Base-by-base conservation (phyloP, 1,140 invertebrate genomes). In the Atta cephalotes region DNA sequence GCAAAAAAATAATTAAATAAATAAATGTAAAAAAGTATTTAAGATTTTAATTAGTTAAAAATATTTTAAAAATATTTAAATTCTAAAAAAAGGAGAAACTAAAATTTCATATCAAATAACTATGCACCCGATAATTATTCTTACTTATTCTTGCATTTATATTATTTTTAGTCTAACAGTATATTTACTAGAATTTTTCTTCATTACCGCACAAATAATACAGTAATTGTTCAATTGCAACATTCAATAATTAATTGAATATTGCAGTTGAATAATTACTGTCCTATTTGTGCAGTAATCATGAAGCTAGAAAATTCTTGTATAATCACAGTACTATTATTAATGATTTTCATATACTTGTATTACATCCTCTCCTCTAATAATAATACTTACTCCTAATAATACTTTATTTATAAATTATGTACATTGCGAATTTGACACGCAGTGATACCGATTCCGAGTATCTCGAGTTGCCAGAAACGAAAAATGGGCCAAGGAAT, bases 401-500 rank as follows among this genome's bases (percentile, higher is more conserved):
- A n/a, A 2, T 12, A 9, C 6, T 18, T 65, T 49, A 31, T 66
- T 66, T 35, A 65, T 16, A 81, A 58, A 71, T 45, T 39, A 45
- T 45, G 45, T 45, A 39, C 65, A 71, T 81, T 39, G 68, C 25
- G 18, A 74, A 2, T 45, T 70, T 74, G 49, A 62, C 18, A 51
- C 25, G 25, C 39, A 28, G 68, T 53, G 25, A 72, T 72, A 71
- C 65, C 35, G 39, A 82, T 82, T 82, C 80, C 21, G 28, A 21
- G 66, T 82, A 82, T 60, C 18, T 72, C 25, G 56, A 82, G 7
- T 63, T 76, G 56, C n/a, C 77, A 58, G 51, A 78, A 49, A 71
- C 31, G 71, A 87, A 71, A 49, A 58, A 12, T 49, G 18, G 25
- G 68, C 76, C 74, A 62, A 87, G 72, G 62, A 25, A 89, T 87